phyloP scores from a whole-genome alignment of 2,888 invertebrate genomes.

The Netelia virgata region DNA sequence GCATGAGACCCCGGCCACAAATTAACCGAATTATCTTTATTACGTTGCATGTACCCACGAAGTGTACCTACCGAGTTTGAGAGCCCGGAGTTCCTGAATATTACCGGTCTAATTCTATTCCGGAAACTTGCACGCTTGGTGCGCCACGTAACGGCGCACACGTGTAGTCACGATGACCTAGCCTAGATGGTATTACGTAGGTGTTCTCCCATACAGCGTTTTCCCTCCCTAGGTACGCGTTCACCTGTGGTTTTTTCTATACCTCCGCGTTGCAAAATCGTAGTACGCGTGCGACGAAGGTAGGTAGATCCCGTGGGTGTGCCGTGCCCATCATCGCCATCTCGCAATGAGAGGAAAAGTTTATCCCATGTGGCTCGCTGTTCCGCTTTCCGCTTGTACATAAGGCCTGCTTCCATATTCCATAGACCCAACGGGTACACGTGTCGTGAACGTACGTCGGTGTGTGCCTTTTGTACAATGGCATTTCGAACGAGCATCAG shows the following conservation, averaged over 20 bases:
- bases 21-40: slow-evolving; percentile 73
- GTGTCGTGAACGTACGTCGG: slow-evolving; percentile 21
- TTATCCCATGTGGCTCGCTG: slow-evolving; percentile 60
- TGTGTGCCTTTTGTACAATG: slow-evolving; percentile 49
- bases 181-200: slow-evolving; percentile 49
- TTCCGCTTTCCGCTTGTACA: slow-evolving; percentile 61
- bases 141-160: slow-evolving; percentile 47
- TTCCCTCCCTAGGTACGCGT: not conserved
- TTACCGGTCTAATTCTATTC: slow-evolving; percentile 71
- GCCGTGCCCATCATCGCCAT: slow-evolving; percentile 22
- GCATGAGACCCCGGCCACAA: slow-evolving; percentile 62
- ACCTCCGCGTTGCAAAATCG: slow-evolving; percentile 1
- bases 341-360: slow-evolving; percentile 64
- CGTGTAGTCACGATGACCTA: slow-evolving; percentile 50
- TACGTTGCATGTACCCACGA: slow-evolving; percentile 64
- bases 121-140: slow-evolving; percentile 58
- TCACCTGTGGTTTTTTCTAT: not conserved
- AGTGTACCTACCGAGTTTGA: slow-evolving; percentile 33
- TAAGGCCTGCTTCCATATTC: slow-evolving; percentile 35
- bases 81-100: slow-evolving; percentile 61
- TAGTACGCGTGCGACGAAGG: slow-evolving; percentile 31
- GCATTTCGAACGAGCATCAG: slow-evolving; percentile 66
- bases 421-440: not conserved
- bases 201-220: not conserved
- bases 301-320: slow-evolving; percentile 52